Conservation (phyloP, 2,113 vertebrate species). For the Periophthalmodon schlosseri region DNA sequence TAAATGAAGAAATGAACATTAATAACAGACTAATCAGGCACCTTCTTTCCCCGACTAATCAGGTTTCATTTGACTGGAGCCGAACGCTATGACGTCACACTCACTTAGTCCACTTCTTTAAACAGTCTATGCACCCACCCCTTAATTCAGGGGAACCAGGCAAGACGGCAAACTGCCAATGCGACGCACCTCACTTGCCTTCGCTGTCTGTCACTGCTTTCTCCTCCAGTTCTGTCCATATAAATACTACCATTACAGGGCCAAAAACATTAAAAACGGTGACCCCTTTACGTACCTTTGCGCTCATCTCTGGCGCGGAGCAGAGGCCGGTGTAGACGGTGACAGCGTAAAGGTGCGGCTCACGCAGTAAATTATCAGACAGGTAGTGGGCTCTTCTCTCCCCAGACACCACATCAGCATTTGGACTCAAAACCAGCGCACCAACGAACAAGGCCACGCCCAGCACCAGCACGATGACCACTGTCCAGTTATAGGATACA, state of each 20-base stretch:
- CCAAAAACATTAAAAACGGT: neutral
- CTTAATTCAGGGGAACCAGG: too few species aligned
- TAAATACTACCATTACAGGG: neutral
- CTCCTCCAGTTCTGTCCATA: neutral
- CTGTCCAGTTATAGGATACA: slow-evolving; percentile 55
- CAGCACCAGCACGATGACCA: slow-evolving; percentile 56
- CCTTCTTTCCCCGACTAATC: too few species aligned
- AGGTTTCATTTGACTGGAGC: too few species aligned
- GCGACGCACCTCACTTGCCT: too few species aligned
- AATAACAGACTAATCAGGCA: too few species aligned
- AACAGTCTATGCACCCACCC: too few species aligned
- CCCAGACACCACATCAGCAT: slow-evolving; percentile 45
- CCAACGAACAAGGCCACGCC: slow-evolving; percentile 60
- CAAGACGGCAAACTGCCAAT: too few species aligned
- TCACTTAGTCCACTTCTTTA: too few species aligned
- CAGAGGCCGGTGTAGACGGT: slow-evolving; percentile 80
- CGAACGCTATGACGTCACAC: too few species aligned
- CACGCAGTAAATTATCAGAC: slow-evolving; percentile 63
- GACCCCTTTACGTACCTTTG: slow-evolving; percentile 71
- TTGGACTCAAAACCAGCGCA: slow-evolving; percentile 50
- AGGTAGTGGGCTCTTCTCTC: slow-evolving; percentile 67
- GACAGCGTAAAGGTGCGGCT: slow-evolving; percentile 73
- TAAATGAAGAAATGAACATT: too few species aligned
- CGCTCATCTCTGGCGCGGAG: slow-evolving; percentile 72
- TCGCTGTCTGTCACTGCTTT: too few species aligned